Evolutionary conservation across 2,888 invertebrate species (phyloP).

Genomic region (Melinopterus prodromus): DNA sequence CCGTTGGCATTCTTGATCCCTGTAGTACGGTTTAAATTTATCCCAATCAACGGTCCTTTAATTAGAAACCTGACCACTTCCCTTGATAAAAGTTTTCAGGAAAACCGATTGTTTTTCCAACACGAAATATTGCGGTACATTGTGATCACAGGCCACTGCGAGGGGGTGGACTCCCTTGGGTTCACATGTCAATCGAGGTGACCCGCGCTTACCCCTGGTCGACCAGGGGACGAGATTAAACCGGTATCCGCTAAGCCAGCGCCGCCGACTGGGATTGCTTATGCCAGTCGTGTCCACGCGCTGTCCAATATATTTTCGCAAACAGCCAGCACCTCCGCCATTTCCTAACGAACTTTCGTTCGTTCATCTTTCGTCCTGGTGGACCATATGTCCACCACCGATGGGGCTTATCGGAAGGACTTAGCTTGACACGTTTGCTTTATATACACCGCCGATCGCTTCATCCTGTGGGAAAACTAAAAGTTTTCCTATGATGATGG

Average conservation of each 20-base stretch:
- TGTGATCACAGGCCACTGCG: conserved; percentile 33
- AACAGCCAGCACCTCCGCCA: not conserved
- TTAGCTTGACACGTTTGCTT: not conserved
- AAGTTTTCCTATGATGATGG: not conserved
- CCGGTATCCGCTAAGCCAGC: not conserved
- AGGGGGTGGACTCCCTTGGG: conserved; percentile 22
- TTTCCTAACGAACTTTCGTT: not conserved
- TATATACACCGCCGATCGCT: not conserved
- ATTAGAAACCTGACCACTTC: too few relatives aligned
- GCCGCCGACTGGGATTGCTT: not conserved
- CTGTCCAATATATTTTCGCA: not conserved
- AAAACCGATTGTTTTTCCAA: not conserved
- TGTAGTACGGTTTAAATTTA: too few relatives aligned
- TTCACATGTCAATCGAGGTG: conserved; percentile 39
- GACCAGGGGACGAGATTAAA: not conserved
- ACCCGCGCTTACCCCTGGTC: conserved; percentile 21
- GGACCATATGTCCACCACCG: not conserved
- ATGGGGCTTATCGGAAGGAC: not conserved
- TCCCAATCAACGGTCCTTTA: too few relatives aligned
- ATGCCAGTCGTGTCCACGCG: not conserved
- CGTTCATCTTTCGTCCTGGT: not conserved
- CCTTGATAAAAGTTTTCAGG: too few relatives aligned
- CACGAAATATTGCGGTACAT: conserved; percentile 17
- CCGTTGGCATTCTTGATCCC: too few relatives aligned
- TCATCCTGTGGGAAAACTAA: not conserved